Evolutionary conservation across 1,140 invertebrate genomes (phyloP), one percentile per base, ranked within the genome.

Genomic region (silkworm (Bombyx mori)): DNA sequence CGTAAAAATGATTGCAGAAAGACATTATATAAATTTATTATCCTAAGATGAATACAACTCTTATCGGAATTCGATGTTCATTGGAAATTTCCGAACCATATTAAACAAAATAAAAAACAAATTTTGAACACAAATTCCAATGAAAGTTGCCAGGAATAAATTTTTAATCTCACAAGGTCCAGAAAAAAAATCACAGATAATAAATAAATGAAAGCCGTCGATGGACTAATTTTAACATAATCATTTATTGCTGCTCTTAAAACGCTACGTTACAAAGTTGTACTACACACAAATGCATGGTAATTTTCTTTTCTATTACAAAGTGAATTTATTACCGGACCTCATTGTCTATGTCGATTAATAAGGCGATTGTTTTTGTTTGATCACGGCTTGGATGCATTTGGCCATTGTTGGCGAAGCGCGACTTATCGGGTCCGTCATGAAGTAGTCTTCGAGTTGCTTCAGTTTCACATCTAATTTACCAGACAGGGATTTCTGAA

Each of bases 371-470:
- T 77, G 65, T 61, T 91, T 91, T 71, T 95, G 93, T 78, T 97
- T 97, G 48, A 91, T 85, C 7, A 94, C 95, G 46, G 98, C 97
- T 75, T 96, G 93, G 51, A 99, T 93, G 89, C 98, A 99, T 88
- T 99, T 98, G 35, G 98, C 97, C 99, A 99, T 99, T 43, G 98
- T 99, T 58, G 94, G 93, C 10, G 98, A 99, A n/a, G 98, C 96
- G 78, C 98, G 90, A 58, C 95, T 97, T 71, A 99, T 97, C 6
- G 94, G 89, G 85, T 99, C 96, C 8, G 99, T 99, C 97, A 99
- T 99, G 86, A 96, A 99, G 89, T 96, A 99, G 82, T 99, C 97
- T 84, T 96, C 93, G 44, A 99, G 88, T 52, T 92, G 89, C 77
- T 94, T 94, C 57, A 95, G 90, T 66, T 94, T 92, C 0, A 98